These are phyloP conservation scores for Clytia hemisphaerica DNA, from an alignment of 30 jellyfish, hydroid and myxozoan species.

Conservation along the genomic window DNA sequence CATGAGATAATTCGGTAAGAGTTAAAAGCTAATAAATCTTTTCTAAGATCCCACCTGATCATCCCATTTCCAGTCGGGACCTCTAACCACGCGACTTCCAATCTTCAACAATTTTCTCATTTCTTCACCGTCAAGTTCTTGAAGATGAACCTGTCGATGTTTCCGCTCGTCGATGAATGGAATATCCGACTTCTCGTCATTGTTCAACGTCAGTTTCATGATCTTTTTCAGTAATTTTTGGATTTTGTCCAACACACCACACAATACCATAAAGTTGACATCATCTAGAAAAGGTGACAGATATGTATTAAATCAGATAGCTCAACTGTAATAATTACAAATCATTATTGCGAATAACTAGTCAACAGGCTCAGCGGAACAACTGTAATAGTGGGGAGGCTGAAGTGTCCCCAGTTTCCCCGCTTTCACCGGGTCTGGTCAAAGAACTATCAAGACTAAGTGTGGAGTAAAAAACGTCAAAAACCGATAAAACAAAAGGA, in stretches of 20 bases:
- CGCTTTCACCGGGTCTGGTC: too few relatives aligned
- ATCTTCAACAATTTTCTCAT: slow-evolving; percentile 57
- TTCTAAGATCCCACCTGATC: slow-evolving; percentile 56
- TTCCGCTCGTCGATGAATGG: slow-evolving; percentile 16
- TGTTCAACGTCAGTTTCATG: slow-evolving; percentile 12
- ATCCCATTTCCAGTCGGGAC: slow-evolving; percentile 95
- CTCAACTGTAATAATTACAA: too few relatives aligned
- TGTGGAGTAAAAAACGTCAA: too few relatives aligned
- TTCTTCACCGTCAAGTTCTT: slow-evolving; percentile 67
- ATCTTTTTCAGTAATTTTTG: slow-evolving; percentile 33
- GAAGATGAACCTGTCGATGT: slow-evolving; percentile 24
- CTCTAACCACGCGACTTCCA: slow-evolving; percentile 85
- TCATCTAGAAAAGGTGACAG: slow-evolving; percentile 62
- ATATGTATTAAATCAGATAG: too few relatives aligned
- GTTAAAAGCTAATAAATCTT: not conserved
- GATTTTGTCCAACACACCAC: slow-evolving; percentile 56
- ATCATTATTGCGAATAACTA: too few relatives aligned
- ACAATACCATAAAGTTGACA: slow-evolving; percentile 55
- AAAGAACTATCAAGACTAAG: too few relatives aligned
- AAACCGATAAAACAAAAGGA: too few relatives aligned
- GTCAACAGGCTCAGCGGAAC: too few relatives aligned
- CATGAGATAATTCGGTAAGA: too few relatives aligned
- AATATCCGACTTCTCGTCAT: not conserved
- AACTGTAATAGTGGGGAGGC: too few relatives aligned
- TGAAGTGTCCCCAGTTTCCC: too few relatives aligned